Evolutionary conservation across 2,113 vertebrate genomes (phyloP).

Genomic region (Melanotaenia duboulayi): DNA sequence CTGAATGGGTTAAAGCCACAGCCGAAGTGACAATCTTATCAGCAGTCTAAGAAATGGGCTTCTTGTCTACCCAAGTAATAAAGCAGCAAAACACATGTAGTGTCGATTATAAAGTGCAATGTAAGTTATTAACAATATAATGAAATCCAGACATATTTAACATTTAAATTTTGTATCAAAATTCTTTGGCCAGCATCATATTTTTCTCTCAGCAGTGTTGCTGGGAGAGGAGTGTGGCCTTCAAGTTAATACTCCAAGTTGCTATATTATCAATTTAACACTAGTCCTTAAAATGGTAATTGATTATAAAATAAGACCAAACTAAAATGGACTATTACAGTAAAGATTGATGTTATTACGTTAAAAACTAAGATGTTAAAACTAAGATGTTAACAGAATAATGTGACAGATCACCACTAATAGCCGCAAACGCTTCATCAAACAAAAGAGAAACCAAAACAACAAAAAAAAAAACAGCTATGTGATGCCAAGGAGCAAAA

Average conservation of each 20-base stretch:
- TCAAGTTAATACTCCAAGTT: neutral
- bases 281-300: neutral
- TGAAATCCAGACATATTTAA: too few relatives aligned
- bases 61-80: neutral
- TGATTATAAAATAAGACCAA: neutral
- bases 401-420: constrained; percentile 2
- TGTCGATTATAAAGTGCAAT: too few relatives aligned
- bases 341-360: neutral
- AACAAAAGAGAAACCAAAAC: neutral
- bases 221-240: neutral
- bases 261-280: neutral
- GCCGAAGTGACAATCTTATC: neutral
- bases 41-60: neutral
- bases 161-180: too few relatives aligned
- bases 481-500: neutral
- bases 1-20: neutral
- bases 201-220: too few relatives aligned
- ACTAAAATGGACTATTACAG: too few relatives aligned
- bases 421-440: neutral
- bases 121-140: too few relatives aligned
- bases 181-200: too few relatives aligned
- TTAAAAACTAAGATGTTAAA: constrained; percentile 22
- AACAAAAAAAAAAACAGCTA: too few relatives aligned
- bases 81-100: neutral
- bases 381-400: constrained; percentile 32